Evolutionary conservation across 2,113 vertebrate species (phyloP).

Genomic region (Seriola rivoliana): DNA sequence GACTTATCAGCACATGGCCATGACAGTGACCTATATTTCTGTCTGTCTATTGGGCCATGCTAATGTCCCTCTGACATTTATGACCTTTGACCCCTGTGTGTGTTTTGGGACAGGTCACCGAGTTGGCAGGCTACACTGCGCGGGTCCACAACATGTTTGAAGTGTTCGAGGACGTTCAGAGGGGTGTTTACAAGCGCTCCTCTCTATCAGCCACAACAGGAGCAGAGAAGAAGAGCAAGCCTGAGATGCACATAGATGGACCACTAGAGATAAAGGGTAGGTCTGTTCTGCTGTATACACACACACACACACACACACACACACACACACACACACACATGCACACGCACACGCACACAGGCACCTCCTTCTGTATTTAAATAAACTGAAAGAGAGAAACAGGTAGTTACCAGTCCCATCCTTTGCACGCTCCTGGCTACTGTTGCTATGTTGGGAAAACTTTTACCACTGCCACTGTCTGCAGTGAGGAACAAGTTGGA

Average conservation of each 20-base stretch:
- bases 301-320: background rate
- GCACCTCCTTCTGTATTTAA: background rate
- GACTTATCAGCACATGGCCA: background rate
- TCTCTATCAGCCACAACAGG: conserved; percentile 78
- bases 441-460: background rate
- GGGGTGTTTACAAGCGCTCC: conserved; percentile 93
- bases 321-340: background rate
- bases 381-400: background rate
- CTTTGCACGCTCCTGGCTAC: background rate
- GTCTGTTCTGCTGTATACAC: background rate
- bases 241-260: conserved; percentile 86
- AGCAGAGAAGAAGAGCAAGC: conserved; percentile 80
- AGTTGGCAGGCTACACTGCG: conserved; percentile 96
- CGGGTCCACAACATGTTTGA: conserved; percentile 96
- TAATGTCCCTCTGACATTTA: conserved; percentile 4
- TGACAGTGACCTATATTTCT: background rate
- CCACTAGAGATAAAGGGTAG: conserved; percentile 93
- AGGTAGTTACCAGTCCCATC: background rate
- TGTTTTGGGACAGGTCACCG: conserved; percentile 89
- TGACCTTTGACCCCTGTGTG: conserved; percentile 25
- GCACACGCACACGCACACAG: background rate
- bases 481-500: background rate
- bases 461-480: background rate
- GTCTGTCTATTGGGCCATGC: background rate
- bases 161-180: conserved; percentile 97